phyloP scores from a whole-genome alignment of 92 coral and sea anemone species.

The Palythoa grandis region DNA sequence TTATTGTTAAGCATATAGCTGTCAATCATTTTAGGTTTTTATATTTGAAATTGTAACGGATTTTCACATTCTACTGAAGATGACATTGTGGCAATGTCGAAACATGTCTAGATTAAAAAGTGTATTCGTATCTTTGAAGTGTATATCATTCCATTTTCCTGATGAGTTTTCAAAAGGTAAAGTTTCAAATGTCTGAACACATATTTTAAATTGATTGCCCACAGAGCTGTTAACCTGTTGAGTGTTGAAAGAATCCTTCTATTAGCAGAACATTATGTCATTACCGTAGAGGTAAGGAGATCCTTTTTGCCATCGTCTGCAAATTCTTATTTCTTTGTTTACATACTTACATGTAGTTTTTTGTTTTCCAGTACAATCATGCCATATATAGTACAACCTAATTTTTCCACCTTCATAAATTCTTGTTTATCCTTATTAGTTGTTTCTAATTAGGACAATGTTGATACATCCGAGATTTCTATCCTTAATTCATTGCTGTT shows the following conservation, averaged over 20 bases:
- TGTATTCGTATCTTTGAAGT: no score
- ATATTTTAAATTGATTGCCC: background rate
- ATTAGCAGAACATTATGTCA: constrained; percentile 79
- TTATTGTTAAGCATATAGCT: no score
- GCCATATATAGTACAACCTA: background rate
- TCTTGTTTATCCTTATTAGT: background rate
- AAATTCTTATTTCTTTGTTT: background rate
- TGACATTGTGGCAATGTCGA: no score
- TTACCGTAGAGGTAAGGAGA: constrained; percentile 80
- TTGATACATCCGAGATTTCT: background rate
- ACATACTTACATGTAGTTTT: background rate
- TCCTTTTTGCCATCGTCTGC: no score
- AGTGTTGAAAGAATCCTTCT: constrained; percentile 81
- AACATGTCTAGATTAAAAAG: no score
- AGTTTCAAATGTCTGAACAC: background rate
- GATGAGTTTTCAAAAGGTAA: no score
- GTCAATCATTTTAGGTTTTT: no score
- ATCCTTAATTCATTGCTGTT: background rate
- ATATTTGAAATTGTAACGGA: no score
- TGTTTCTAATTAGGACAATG: background rate
- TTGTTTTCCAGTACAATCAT: background rate
- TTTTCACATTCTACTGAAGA: no score
- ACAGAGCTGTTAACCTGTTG: constrained; percentile 73
- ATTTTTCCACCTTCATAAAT: background rate
- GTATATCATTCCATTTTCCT: no score